A percentile compares a stretch with the other conserved stretches of the same genome.
Evolutionary conservation across 2,113 vertebrate genomes (phyloP).

Genomic region (Ictidomys tridecemlineatus): DNA sequence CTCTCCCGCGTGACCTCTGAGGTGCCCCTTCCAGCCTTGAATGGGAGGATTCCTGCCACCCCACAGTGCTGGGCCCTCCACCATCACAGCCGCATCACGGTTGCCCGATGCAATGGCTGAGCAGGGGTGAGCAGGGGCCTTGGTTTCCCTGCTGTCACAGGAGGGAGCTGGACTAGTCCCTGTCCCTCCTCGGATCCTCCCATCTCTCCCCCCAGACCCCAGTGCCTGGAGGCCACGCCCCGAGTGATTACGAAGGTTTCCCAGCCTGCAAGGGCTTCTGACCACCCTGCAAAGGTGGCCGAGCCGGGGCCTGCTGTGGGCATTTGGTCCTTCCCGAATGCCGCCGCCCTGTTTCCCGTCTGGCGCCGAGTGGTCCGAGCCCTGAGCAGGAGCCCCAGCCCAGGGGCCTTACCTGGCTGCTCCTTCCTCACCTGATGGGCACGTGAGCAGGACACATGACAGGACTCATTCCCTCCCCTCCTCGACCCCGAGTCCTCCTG

Average conservation of each 20-base stretch:
- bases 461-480: background rate
- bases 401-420: rapidly evolving
- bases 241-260: background rate
- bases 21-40: background rate
- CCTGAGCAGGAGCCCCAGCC: background rate
- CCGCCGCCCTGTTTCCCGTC: background rate
- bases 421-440: background rate
- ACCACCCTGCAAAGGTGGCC: background rate
- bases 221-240: background rate
- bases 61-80: rapidly evolving
- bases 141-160: background rate
- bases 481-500: background rate
- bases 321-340: rapidly evolving
- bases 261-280: background rate
- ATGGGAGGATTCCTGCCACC: background rate
- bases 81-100: too few species aligned
- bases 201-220: background rate
- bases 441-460: too few species aligned
- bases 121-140: background rate
- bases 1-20: background rate
- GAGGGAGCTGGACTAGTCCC: background rate
- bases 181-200: background rate
- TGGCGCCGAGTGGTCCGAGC: too few species aligned
- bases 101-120: background rate
- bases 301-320: rapidly evolving